Evolutionary conservation across 30 jellyfish, hydroid and myxozoan genomes (phyloP), one percentile per base, ranked within the genome.

Genomic region (Nemopilema nomurai): DNA sequence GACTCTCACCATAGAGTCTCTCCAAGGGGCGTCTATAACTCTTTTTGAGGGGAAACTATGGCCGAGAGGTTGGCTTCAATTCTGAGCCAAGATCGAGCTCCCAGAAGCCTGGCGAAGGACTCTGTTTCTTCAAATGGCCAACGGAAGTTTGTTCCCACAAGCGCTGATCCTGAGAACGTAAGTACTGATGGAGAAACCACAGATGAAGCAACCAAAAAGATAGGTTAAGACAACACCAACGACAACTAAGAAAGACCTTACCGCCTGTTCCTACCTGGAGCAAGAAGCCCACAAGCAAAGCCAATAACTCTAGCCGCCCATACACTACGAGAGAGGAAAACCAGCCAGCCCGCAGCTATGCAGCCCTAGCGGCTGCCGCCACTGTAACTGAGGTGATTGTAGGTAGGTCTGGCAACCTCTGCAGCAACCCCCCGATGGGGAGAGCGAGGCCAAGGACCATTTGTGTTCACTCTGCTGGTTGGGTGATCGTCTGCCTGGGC

Each of bases 11-110:
- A n/a, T n/a, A n/a, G n/a, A n/a, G n/a, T n/a, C n/a, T n/a, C n/a
- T n/a, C n/a, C n/a, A n/a, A n/a, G n/a, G n/a, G n/a, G n/a, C n/a
- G n/a, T n/a, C n/a, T n/a, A n/a, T n/a, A n/a, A n/a, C n/a, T n/a
- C 82, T 90, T 94, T 68, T 80, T 81, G 83, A 49, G 13, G 91
- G 74, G 28, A 41, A 41, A 41, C 57, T 41, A 41, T 41, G 57
- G 57, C 57, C 57, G 57, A 41, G 57, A 41, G 57, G 57, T 41
- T 41, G 57, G 57, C 57, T 41, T 6, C 57, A 41, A 41, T 41
- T 41, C 57, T 6, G 57, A 41, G 57, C 57, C 57, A 13, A 13
- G 9, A 41, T 41, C 57, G 57, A 41, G 57, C 57, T 41, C 57
- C 57, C 57, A 41, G 57, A 41, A 13, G 57, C 57, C 57, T 41